Evolutionary conservation across 2,113 vertebrate species (phyloP).

Genomic region (Nettapus auritus): DNA sequence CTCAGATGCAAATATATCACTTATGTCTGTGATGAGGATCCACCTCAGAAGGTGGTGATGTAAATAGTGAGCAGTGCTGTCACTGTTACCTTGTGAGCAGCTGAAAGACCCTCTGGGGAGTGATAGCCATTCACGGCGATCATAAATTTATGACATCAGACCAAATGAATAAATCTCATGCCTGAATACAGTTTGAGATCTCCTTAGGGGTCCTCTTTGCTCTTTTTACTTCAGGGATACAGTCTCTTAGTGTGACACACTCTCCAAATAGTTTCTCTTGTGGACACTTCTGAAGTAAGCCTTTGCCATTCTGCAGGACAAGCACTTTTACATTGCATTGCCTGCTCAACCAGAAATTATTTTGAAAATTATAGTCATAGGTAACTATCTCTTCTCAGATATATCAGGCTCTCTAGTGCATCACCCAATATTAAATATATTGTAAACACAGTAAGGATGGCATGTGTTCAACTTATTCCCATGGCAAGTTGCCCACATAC

Average conservation of each 20-base stretch:
- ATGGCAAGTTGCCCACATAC: neutral
- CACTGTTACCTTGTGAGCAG: neutral
- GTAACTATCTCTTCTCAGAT: neutral
- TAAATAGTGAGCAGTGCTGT: neutral
- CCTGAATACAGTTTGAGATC: neutral
- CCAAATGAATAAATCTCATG: neutral
- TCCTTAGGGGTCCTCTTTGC: neutral
- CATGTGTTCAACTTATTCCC: fast-evolving
- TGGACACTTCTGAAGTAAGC: neutral
- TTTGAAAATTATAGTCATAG: neutral
- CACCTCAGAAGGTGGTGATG: neutral
- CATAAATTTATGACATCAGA: slow-evolving; percentile 15
- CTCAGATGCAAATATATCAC: neutral
- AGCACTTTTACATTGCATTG: neutral
- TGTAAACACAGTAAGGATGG: neutral
- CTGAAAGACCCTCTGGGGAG: neutral
- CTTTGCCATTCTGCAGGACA: neutral
- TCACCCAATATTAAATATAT: neutral
- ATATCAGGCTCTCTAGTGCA: neutral
- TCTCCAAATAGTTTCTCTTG: neutral
- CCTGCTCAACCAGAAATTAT: neutral
- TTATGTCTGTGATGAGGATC: neutral
- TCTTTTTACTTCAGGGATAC: neutral
- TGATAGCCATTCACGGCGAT: neutral
- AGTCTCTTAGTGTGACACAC: neutral